Conservation (phyloP, 2,113 vertebrate species). For the Astatoreochromis straeleni region DNA sequence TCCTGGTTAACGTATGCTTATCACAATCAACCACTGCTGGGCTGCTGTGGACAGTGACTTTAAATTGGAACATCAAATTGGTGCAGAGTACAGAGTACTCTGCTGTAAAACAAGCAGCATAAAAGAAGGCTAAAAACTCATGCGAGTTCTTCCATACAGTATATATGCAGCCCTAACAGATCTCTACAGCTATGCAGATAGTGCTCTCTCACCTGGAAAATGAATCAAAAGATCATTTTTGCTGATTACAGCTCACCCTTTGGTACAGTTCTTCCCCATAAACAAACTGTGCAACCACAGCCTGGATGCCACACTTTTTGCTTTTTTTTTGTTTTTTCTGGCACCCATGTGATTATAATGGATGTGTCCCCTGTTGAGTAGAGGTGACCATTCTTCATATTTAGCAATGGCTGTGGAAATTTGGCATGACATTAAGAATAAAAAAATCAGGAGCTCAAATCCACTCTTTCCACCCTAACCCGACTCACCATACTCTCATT, state of each 20-base stretch:
- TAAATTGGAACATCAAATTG: not conserved
- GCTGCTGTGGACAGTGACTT: not conserved
- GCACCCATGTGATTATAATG: rapidly evolving
- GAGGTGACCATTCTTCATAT: not conserved
- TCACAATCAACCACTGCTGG: not conserved
- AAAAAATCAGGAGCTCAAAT: not conserved
- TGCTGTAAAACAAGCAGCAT: not conserved
- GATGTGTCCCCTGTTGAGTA: not conserved
- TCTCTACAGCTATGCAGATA: not conserved
- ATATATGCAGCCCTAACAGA: not conserved
- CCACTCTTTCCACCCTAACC: not conserved
- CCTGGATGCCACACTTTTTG: not conserved
- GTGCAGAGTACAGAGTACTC: not conserved
- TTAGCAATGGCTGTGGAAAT: not conserved
- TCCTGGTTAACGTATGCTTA: not conserved
- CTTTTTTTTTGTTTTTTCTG: not conserved
- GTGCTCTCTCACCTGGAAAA: not conserved
- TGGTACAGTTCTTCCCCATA: not conserved
- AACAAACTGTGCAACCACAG: not conserved
- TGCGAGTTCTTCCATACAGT: not conserved
- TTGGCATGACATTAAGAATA: not conserved
- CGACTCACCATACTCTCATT: not conserved
- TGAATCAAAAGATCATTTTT: not conserved
- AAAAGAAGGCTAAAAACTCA: not conserved
- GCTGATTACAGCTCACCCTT: not conserved